Base-by-base conservation (phyloP, 2,888 invertebrate species). In the Baronia brevicornis region DNA sequence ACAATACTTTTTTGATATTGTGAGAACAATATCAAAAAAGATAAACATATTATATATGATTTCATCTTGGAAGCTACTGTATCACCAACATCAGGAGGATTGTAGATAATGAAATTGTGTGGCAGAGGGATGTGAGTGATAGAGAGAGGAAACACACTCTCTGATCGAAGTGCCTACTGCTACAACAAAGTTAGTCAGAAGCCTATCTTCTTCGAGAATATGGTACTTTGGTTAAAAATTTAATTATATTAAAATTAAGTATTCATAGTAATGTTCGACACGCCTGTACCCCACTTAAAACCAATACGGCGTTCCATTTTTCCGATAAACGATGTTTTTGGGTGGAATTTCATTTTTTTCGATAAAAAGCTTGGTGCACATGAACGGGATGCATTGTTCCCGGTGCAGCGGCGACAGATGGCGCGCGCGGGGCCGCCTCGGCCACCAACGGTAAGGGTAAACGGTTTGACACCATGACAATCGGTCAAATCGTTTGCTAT, bases 371-470 rank as follows among this genome's bases (percentile, higher is more conserved):
- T 46, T 38, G 43, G 43, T 48, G 48, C 41, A 51, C 47, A 65
- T 75, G 72, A 75, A 74, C 63, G 60, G 45, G 40, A 15, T 39
- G 30, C 64, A 28, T 37, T 37, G 37, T 35, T 46, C 36, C 14
- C 39, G 21, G 23, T 39, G 48, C 46, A 45, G 32, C 33, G 34
- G 36, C 15, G 18, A 14, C 12, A 14, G 26, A 20, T 22, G 27
- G 27, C 24, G 24, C 5, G 25, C 44, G 35, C 33, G 26, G 28
- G 30, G 18, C 4, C 23, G 4, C 1, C 3, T 4, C 7, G 18
- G n/a, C n/a, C n/a, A n/a, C n/a, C n/a, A n/a, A n/a, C 54, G 75
- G 74, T 77, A 74, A 72, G 72, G 75, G 73, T 66, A 75, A 74
- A 72, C 70, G 65, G 57, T 75, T 70, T 71, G 71, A 72, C 75